Base-by-base conservation (phyloP, 2,113 vertebrate species). In the Oncorhynchus clarkii region DNA sequence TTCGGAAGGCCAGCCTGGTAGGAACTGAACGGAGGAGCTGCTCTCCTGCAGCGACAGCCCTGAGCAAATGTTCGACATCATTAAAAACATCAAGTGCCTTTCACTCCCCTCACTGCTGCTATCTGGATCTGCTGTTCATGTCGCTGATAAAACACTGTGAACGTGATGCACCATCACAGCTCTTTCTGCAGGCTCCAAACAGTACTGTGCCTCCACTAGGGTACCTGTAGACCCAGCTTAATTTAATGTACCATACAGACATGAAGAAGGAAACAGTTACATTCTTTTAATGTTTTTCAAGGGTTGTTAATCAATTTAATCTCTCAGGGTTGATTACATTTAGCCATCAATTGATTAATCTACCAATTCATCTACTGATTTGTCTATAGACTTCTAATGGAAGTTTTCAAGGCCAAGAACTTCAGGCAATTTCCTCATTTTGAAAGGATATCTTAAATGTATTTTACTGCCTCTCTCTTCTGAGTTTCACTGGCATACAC, bases 61-160 rank as follows among this genome's bases (percentile, higher is more conserved):
- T 65, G 82, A 87, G 84, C 83, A 85, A 88, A 85, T 90, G 87
- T 87, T 89, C 83, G 80, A 82, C 86, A 87, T 89, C 84, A 87
- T 91, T 89, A 86, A 89, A 89, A 87, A 86, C 85, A 89, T 89
- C 84, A 87, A 91, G 87, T 88, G 78, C 84, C 79, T 79, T 54
- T 84, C 78, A 75, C 49, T 80, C 79, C 79, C 78, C 62, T 81
- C 68, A 67, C 11, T 70, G 68, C 68, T 70, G 68, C 67, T 66
- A 49, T 77, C 64, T 74, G 70, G 74, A 67, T 80, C 76, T 73
- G 34, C 57, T 73, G 74, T 71, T 72, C 70, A 39, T 75, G n/a
- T 67, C 31, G 78, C 66, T 78, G 74, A 66, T 71, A n/a, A 74
- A 86, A 78, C 66, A 78, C 71, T 70, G 51, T 29, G 74, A 22